Conservation (phyloP, 1,140 invertebrate genomes). For the Lerema accius region DNA sequence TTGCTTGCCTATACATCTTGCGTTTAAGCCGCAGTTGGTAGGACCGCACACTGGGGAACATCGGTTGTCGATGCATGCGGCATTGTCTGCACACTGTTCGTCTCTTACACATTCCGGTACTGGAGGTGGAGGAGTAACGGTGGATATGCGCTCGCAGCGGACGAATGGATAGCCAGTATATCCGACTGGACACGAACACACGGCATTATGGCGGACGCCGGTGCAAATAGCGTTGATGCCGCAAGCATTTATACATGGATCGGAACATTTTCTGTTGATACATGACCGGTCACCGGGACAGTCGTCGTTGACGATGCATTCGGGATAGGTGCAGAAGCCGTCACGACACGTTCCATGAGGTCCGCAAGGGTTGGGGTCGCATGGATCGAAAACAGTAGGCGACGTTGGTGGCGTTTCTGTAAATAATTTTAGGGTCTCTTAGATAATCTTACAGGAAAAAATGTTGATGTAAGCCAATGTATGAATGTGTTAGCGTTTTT, state of each 20-base stretch:
- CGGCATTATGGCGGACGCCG: slow-evolving; percentile 90
- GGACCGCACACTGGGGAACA: slow-evolving; percentile 91
- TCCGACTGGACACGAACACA: slow-evolving; percentile 86
- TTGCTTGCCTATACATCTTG: slow-evolving; percentile 90
- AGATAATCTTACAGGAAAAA: slow-evolving; percentile 2
- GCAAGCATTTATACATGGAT: slow-evolving; percentile 91
- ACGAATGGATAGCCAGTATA: slow-evolving; percentile 92
- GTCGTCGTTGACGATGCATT: slow-evolving; percentile 93
- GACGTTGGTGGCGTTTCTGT: slow-evolving; percentile 57
- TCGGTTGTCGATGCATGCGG: slow-evolving; percentile 90
- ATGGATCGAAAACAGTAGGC: slow-evolving; percentile 84
- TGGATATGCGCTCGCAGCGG: slow-evolving; percentile 84
- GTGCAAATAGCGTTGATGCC: slow-evolving; percentile 93
- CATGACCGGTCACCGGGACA: slow-evolving; percentile 92
- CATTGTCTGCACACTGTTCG: slow-evolving; percentile 91
- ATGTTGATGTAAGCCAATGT: no score
- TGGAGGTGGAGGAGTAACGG: slow-evolving; percentile 75
- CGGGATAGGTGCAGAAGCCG: slow-evolving; percentile 91
- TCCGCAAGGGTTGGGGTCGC: slow-evolving; percentile 91
- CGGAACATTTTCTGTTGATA: slow-evolving; percentile 90
- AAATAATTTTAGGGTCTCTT: slow-evolving; percentile 18
- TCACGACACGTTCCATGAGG: slow-evolving; percentile 91
- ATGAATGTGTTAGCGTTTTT: no score
- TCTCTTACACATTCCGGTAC: slow-evolving; percentile 91
- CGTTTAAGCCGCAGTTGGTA: slow-evolving; percentile 90